Percentiles rank a stretch among this genome's conserved stretches.
These are phyloP conservation scores for Microctenopoma steveboyesi DNA, from an alignment of 2,797 vertebrate genomes.

Conservation along the genomic window DNA sequence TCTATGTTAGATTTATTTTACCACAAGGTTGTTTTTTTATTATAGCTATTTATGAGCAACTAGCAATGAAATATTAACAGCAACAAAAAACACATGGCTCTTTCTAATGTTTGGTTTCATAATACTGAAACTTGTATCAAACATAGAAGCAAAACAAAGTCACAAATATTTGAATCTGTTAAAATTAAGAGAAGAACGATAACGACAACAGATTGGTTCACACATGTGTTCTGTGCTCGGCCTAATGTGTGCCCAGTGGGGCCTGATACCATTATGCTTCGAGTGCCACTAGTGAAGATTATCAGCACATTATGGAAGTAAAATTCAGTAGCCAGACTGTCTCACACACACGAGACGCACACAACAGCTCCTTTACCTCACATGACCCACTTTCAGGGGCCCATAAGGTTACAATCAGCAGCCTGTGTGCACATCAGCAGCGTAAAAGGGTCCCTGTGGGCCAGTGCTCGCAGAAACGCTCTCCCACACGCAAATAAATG, in stretches of 20 bases:
- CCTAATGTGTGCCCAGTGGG: slow-evolving; percentile 28
- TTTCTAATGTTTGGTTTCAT: background rate
- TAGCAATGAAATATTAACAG: background rate
- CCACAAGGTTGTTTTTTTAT: background rate
- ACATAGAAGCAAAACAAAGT: background rate
- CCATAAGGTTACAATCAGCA: slow-evolving; percentile 67
- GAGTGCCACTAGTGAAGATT: slow-evolving; percentile 37
- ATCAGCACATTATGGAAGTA: slow-evolving; percentile 53
- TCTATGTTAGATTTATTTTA: too few species aligned
- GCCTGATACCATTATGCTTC: slow-evolving; percentile 22
- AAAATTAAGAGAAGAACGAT: background rate
- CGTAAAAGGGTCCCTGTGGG: slow-evolving; percentile 65
- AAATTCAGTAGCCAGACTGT: slow-evolving; percentile 37
- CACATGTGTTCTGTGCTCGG: slow-evolving; percentile 3
- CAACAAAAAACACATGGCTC: background rate
- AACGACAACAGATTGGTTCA: background rate
- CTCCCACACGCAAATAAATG: slow-evolving; percentile 59
- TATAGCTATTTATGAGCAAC: background rate
- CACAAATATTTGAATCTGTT: background rate
- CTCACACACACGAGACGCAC: slow-evolving; percentile 7
- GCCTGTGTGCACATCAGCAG: slow-evolving; percentile 53
- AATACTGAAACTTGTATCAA: background rate
- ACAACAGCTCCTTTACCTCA: slow-evolving; percentile 42
- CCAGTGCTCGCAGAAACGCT: slow-evolving; percentile 37
- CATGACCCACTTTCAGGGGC: slow-evolving; percentile 57